phyloP scores from a whole-genome alignment of 2,113 vertebrate genomes.

The Eulemur rufifrons region DNA sequence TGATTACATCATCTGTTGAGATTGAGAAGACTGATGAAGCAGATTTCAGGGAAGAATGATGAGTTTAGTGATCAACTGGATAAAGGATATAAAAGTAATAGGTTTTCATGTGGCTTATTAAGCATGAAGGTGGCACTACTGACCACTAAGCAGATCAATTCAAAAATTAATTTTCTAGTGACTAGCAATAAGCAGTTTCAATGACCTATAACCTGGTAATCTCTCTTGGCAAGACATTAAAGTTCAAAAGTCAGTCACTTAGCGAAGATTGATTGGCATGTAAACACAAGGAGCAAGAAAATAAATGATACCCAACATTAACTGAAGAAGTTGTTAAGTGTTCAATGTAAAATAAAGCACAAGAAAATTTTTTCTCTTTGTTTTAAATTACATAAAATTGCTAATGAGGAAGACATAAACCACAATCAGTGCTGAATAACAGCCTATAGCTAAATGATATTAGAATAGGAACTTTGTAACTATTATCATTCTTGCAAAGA shows the following conservation, averaged over 20 bases:
- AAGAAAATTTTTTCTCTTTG: slow-evolving; percentile 5
- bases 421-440: not conserved
- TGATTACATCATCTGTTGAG: not conserved
- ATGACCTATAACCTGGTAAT: not conserved
- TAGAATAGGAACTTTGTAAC: not conserved
- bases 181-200: not conserved
- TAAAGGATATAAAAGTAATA: slow-evolving; percentile 14
- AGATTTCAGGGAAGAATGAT: not conserved
- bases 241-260: not conserved
- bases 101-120: not conserved
- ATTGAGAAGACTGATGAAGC: not conserved
- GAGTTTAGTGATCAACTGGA: slow-evolving; percentile 29
- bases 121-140: not conserved
- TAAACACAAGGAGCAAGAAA: not conserved
- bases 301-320: not conserved
- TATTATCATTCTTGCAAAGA: not conserved
- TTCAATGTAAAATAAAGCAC: slow-evolving; percentile 15
- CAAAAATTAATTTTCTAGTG: slow-evolving; percentile 9
- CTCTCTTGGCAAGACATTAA: not conserved
- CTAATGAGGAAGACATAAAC: not conserved
- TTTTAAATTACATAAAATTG: slow-evolving; percentile 45
- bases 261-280: not conserved
- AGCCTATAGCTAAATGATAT: not conserved
- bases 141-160: not conserved
- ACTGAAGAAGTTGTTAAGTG: not conserved